Evolutionary conservation across 2,888 invertebrate genomes (phyloP).

Genomic region (Alcis repandata): DNA sequence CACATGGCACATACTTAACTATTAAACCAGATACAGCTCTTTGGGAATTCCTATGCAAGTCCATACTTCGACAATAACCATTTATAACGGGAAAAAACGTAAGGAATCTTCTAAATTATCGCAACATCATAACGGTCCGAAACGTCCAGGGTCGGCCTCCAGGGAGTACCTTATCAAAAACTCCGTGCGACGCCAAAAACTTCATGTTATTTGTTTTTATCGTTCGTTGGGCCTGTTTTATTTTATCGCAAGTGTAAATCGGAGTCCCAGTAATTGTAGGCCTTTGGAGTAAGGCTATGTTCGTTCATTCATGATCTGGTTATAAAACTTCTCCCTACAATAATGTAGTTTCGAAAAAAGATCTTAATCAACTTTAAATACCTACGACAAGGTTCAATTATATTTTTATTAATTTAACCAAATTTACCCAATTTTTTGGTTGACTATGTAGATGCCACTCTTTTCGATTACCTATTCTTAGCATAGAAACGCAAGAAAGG

Average conservation of each 20-base stretch:
- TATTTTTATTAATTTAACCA: too few species aligned
- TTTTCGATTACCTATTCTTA: too few species aligned
- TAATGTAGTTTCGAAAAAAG: too few species aligned
- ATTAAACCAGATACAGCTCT: not conserved
- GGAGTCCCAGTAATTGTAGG: constrained; percentile 22
- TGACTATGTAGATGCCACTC: too few species aligned
- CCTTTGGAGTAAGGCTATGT: not conserved
- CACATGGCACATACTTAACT: too few species aligned
- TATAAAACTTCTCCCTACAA: not conserved
- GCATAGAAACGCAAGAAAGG: too few species aligned
- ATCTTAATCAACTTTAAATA: too few species aligned
- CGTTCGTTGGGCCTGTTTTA: constrained; percentile 45
- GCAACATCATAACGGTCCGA: constrained; percentile 57
- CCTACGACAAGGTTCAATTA: too few species aligned
- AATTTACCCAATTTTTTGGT: too few species aligned
- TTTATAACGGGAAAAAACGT: constrained; percentile 32
- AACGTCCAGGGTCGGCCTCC: constrained; percentile 52
- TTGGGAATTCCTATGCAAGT: not conserved
- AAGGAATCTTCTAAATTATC: constrained; percentile 54
- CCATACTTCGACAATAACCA: constrained; percentile 26
- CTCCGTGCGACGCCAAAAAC: constrained; percentile 45
- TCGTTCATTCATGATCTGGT: not conserved
- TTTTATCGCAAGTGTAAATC: constrained; percentile 27
- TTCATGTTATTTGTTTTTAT: constrained; percentile 59
- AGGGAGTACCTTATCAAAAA: constrained; percentile 60